Evolutionary conservation across 2,797 vertebrate species (phyloP), one percentile per base, ranked within the genome.

Genomic region (Chloroceryle amazona): DNA sequence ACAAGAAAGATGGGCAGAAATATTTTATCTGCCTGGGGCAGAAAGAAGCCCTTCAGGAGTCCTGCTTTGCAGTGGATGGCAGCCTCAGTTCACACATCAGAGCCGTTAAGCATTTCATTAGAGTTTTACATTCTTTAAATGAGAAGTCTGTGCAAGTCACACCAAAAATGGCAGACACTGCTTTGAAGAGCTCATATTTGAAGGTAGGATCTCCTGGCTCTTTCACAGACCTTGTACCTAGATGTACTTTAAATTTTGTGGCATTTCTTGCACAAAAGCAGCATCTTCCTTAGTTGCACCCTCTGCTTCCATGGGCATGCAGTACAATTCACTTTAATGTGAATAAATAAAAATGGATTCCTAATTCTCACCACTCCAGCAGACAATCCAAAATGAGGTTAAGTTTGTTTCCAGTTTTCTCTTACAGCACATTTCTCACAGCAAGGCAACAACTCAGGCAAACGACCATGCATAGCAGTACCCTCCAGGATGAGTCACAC

Each of bases 171-270:
- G 52, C 31, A 81, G 75, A 31, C 4, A 1, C 44, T 2, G 1
- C 82, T 95, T 93, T 87, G 87, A 96, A 91, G 55, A 86, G 67
- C 37, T 84, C 44, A 11, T 18, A 29, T 84, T 21, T 88, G 84
- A 88, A 91, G 57, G 20, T 60, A 78, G 89, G 65, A 61, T 83
- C 79, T 94, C 79, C 74, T 93, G 85, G 78, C 46, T 93, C 81
- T 93, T 68, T 68, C 61, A 71, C 49, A 70, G 14, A 8, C 21
- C 4, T 19, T 71, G 81, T 51, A 83, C 31, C 58, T 78, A 26
- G 46, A n/a, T 19, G 35, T 54, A 62, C 79, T 93, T 87, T 72
- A 31, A 86, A 80, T 72, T 65, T 68, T 1, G 2, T 57, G 63
- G 73, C 42, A 35, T 65, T 91, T 74, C 44, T 76, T 86, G 49